A percentile compares a stretch with the other conserved stretches of the same genome.
Conservation (phyloP, 2,113 vertebrate species). For the Pygathrix nemaeus region DNA sequence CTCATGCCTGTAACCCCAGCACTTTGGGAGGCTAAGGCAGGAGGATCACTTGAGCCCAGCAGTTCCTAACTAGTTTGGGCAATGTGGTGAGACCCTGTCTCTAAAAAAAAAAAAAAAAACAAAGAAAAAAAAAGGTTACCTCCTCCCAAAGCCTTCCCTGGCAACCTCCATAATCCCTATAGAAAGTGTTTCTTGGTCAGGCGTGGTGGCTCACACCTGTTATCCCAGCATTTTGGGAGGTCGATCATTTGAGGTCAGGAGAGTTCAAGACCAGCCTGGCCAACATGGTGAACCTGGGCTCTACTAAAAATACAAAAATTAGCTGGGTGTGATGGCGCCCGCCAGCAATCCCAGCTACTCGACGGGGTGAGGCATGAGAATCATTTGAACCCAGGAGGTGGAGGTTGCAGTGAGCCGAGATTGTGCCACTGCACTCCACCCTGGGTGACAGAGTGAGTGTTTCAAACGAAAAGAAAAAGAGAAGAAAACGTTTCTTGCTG, state of each 20-base stretch:
- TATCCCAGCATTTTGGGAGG: not conserved
- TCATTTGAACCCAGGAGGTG: not conserved
- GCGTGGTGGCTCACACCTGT: no score
- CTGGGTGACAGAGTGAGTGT: not conserved
- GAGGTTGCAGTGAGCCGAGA: not conserved
- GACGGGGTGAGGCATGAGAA: not conserved
- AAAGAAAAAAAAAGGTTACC: not conserved
- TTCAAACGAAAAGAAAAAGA: no score
- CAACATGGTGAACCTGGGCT: not conserved
- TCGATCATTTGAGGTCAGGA: not conserved
- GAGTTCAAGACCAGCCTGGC: not conserved
- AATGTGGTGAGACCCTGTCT: not conserved
- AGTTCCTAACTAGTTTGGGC: not conserved
- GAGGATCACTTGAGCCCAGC: not conserved
- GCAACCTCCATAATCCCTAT: not conserved
- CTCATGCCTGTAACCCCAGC: no score
- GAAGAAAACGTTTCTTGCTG: not conserved
- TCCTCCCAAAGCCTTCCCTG: not conserved
- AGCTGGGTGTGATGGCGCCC: accelerated
- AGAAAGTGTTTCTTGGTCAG: no score
- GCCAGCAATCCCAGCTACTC: not conserved
- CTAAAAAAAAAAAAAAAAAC: not conserved
- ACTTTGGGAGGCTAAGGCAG: no score
- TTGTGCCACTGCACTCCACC: not conserved
- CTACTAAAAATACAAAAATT: not conserved